These are phyloP conservation scores for Hydraecia micacea DNA, from an alignment of 2,888 invertebrate species.

Conservation along the genomic window DNA sequence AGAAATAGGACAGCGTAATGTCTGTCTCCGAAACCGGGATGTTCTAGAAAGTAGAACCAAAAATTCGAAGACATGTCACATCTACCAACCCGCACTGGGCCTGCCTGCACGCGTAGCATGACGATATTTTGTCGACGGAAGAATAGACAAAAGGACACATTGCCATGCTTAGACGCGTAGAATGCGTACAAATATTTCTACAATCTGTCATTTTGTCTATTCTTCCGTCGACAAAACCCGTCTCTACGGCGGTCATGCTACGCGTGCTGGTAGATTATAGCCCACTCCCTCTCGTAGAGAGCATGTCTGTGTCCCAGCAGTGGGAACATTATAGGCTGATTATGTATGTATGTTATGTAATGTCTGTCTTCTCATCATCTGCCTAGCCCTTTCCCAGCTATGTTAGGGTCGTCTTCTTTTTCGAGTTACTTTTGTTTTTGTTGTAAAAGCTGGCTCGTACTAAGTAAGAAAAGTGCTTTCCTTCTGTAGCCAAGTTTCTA, in stretches of 20 bases:
- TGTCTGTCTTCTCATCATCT: background rate
- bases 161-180: no score
- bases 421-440: conserved; percentile 4
- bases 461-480: background rate
- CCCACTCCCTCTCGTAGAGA: background rate
- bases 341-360: background rate
- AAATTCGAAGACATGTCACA: background rate
- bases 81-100: background rate
- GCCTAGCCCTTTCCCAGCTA: background rate
- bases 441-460: background rate
- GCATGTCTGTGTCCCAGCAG: background rate
- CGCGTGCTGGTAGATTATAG: background rate
- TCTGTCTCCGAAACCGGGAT: background rate
- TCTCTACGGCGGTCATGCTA: no score
- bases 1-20: conserved; percentile 37
- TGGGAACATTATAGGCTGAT: background rate
- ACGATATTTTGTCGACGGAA: no score
- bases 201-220: no score
- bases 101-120: no score
- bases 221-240: no score
- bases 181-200: no score
- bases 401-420: background rate
- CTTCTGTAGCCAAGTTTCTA: conserved; percentile 11
- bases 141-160: no score
- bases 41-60: background rate